Percentiles rank a stretch among this genome's conserved stretches.
Evolutionary conservation across 1,140 invertebrate species (phyloP).

Genomic region (Lucilia cuprina): DNA sequence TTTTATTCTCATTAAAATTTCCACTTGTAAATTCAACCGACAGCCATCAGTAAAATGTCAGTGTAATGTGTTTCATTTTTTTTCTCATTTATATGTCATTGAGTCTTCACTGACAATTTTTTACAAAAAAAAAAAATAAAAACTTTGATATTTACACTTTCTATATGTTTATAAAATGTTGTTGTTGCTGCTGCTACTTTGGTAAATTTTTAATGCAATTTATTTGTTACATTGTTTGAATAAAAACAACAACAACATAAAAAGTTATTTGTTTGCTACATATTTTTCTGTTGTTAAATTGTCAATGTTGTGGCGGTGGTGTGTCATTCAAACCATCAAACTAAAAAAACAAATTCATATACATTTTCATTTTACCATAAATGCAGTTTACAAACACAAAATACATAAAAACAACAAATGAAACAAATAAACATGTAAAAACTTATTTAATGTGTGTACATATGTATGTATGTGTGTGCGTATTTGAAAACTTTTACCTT

Average conservation of each 20-base stretch:
- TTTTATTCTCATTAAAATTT: neutral
- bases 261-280: neutral
- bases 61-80: neutral
- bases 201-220: slow-evolving; percentile 15
- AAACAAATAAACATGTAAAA: neutral
- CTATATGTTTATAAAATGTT: neutral
- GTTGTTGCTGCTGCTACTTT: neutral
- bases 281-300: neutral
- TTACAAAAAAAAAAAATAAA: neutral
- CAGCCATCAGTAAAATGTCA: neutral
- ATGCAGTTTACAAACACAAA: too few species aligned
- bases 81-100: neutral
- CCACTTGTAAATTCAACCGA: neutral
- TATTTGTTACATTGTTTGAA: neutral
- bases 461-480: neutral
- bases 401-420: neutral
- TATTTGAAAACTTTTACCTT: too few species aligned
- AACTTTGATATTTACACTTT: neutral
- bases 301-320: slow-evolving; percentile 1
- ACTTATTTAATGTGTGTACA: neutral
- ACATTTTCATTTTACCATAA: neutral
- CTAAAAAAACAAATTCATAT: neutral
- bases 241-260: neutral
- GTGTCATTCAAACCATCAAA: neutral
- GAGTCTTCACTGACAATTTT: neutral